These are phyloP conservation scores for Sminthurinus signatus DNA, from an alignment of 1,140 invertebrate species.

Conservation along the genomic window DNA sequence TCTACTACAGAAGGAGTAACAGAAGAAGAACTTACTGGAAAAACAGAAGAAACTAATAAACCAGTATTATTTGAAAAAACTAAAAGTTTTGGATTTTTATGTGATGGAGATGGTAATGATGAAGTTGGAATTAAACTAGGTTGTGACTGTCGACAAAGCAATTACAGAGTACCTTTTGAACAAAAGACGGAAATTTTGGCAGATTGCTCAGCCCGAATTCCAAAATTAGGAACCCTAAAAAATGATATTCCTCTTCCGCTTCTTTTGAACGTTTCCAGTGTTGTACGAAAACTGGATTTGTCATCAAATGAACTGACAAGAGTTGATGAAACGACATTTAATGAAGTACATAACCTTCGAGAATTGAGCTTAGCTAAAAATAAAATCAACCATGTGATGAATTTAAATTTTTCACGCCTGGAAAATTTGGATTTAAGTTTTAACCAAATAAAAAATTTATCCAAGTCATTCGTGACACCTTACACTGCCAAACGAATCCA, in stretches of 20 bases:
- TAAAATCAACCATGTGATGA: constrained; percentile 13
- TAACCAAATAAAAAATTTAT: constrained; percentile 26
- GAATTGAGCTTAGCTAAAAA: constrained; percentile 27
- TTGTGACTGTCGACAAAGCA: constrained; percentile 23
- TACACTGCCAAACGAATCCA: constrained; percentile 3
- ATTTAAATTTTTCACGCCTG: constrained; percentile 20
- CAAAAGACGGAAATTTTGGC: constrained; percentile 9
- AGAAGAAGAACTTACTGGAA: too few relatives aligned
- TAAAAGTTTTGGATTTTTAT: constrained; percentile 15
- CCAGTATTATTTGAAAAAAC: not conserved
- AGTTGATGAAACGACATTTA: constrained; percentile 24
- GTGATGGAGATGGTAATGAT: constrained; percentile 33
- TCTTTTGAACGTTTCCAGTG: constrained; percentile 31
- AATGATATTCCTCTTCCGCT: constrained; percentile 14
- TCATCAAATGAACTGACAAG: constrained; percentile 17
- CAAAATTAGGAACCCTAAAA: constrained; percentile 8
- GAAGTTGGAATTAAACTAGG: constrained; percentile 31
- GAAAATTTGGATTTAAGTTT: constrained; percentile 30
- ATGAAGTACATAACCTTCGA: constrained; percentile 9
- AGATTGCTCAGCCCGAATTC: constrained; percentile 15
- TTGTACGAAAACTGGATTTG: constrained; percentile 25
- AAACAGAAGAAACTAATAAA: too few relatives aligned
- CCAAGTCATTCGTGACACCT: too few relatives aligned
- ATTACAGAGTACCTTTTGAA: too few relatives aligned
- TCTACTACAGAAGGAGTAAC: not conserved